phyloP scores from a whole-genome alignment of 1,140 invertebrate genomes.

The Trachymyrmex cornetzi region DNA sequence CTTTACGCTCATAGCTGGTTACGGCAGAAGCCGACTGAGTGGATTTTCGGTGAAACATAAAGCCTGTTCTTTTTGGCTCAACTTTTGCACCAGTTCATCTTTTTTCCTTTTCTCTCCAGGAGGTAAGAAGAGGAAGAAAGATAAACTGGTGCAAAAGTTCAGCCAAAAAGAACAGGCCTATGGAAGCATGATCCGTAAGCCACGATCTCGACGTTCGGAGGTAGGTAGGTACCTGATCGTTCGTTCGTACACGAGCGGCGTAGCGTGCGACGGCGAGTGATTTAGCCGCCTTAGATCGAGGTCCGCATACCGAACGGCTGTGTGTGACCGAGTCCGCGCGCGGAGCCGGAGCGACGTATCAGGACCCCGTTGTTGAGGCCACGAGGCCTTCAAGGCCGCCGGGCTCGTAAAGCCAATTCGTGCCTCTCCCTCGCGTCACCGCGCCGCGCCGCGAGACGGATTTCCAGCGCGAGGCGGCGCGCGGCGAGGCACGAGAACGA shows the following conservation, averaged over 20 bases:
- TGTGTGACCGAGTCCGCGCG: slow-evolving; percentile 74
- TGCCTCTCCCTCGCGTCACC: slow-evolving; percentile 70
- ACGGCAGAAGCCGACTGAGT: background rate
- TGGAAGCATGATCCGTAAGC: background rate
- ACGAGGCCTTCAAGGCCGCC: slow-evolving; percentile 76
- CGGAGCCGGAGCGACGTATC: slow-evolving; percentile 60
- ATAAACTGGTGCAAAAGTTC: too few relatives aligned
- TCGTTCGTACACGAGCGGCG: slow-evolving; percentile 67
- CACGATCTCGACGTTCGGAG: slow-evolving; percentile 13
- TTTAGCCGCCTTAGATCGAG: slow-evolving; percentile 76
- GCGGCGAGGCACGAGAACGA: slow-evolving; percentile 55
- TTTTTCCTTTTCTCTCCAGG: too few relatives aligned
- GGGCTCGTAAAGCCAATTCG: slow-evolving; percentile 76
- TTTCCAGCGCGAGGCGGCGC: slow-evolving; percentile 64
- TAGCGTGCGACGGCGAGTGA: slow-evolving; percentile 72
- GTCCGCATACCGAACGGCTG: slow-evolving; percentile 77
- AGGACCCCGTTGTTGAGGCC: slow-evolving; percentile 74
- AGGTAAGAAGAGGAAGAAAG: too few relatives aligned
- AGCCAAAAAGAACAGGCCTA: too few relatives aligned
- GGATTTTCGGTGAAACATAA: slow-evolving; percentile 48
- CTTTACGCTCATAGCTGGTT: background rate
- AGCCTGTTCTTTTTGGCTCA: too few relatives aligned
- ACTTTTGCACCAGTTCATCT: too few relatives aligned
- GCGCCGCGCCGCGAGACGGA: slow-evolving; percentile 62
- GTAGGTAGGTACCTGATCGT: background rate